Conservation (phyloP, 1,140 invertebrate genomes). For the Drosophila lacteicornis region DNA sequence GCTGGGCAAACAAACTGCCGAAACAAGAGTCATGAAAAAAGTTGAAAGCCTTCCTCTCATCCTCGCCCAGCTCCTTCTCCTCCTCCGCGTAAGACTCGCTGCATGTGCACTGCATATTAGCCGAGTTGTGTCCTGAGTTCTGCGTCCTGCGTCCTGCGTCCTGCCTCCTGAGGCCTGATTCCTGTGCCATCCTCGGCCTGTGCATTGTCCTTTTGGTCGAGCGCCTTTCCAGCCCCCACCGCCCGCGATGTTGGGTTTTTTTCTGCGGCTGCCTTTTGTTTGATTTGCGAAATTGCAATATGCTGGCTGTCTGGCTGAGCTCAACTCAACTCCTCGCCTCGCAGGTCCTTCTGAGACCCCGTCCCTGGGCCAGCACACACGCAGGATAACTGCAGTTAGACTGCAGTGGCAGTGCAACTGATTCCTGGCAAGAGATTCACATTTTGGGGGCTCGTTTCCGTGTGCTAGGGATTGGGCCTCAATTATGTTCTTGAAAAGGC, state of each 20-base stretch:
- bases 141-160: slow-evolving; percentile 15
- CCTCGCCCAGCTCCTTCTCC: slow-evolving; percentile 6
- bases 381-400: slow-evolving; percentile 65
- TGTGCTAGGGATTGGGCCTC: background rate
- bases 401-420: slow-evolving; percentile 57
- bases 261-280: slow-evolving; percentile 70
- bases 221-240: slow-evolving; percentile 33
- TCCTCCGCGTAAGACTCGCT: slow-evolving; percentile 45
- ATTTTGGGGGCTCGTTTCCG: background rate
- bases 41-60: slow-evolving; percentile 38
- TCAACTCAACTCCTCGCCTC: slow-evolving; percentile 29
- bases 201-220: slow-evolving; percentile 80
- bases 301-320: slow-evolving; percentile 61
- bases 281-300: slow-evolving; percentile 82
- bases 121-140: slow-evolving; percentile 45
- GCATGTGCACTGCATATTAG: slow-evolving; percentile 81
- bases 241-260: slow-evolving; percentile 39
- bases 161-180: slow-evolving; percentile 27
- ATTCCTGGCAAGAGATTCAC: slow-evolving; percentile 10
- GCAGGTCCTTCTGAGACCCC: slow-evolving; percentile 10
- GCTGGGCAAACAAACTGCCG: slow-evolving; percentile 77
- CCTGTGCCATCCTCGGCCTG: slow-evolving; percentile 68
- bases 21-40: slow-evolving; percentile 80
- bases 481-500: slow-evolving; percentile 6
- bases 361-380: slow-evolving; percentile 11